Evolutionary conservation across 2,888 invertebrate species (phyloP), one percentile per base, ranked within the genome.

Genomic region (Abrostola tripartita): DNA sequence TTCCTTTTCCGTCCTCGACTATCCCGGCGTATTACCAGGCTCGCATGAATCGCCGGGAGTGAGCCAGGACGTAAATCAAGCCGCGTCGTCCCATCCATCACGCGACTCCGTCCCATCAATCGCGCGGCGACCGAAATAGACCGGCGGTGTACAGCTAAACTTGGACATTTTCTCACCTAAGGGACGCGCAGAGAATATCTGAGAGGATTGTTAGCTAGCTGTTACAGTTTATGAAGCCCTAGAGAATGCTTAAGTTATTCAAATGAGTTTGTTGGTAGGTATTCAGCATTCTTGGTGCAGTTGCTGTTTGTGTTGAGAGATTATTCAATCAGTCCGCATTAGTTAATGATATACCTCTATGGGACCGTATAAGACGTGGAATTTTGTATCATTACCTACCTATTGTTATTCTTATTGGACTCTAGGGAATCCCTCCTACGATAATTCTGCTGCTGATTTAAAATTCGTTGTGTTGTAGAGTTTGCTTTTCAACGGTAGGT

Each of bases 31-130:
- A 78, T 84, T 88, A 91, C 90, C 89, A 91, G 90, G 92, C 78
- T 74, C 81, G 74, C 91, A 92, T 89, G 90, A 88, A 86, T 88
- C 85, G 86, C 81, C 68, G 73, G 85, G 88, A 87, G 91, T 85
- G 76, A 86, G 85, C 83, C 73, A 75, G 77, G 76, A 83, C 90
- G 92, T 94, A 93, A 94, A 94, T 94, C 94, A 93, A 85, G 87
- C 75, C 79, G 75, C 88, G 86, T 77, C 83, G 81, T 74, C 74
- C 85, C 89, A 93, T 94, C 92, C 91, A 93, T 94, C 94, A 94
- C 85, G 91, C 79, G 79, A 78, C 85, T 87, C 79, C 84, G 85
- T 79, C 83, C 88, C 92, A 94, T 94, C 93, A 93, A 94, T 94
- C 89, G 82, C 73, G 73, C 59, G 55, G 70, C 61, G 84, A 88